Conservation (phyloP, 2,797 vertebrate species). For the Malurus leucopterus region DNA sequence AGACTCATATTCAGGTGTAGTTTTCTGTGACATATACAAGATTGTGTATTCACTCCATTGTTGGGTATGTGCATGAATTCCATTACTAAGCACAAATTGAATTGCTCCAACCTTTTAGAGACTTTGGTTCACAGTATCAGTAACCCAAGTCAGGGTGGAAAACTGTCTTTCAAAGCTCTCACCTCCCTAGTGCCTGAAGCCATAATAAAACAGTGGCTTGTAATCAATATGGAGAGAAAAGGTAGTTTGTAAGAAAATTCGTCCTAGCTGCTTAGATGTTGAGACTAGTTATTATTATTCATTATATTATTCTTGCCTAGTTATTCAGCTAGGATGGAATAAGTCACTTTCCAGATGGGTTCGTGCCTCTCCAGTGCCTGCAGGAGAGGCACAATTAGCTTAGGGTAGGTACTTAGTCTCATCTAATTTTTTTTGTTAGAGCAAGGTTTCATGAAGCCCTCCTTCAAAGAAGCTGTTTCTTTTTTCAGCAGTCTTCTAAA, state of each 20-base stretch:
- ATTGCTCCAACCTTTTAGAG: background rate
- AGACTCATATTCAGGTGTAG: fast-evolving
- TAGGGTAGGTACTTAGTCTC: background rate
- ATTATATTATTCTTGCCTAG: background rate
- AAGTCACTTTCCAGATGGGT: background rate
- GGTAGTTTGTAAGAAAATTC: background rate
- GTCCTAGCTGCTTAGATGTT: background rate
- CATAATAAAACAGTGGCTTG: background rate
- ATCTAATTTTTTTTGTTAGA: background rate
- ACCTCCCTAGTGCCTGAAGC: background rate
- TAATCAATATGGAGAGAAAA: background rate
- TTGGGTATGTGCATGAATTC: background rate
- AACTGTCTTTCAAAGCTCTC: background rate
- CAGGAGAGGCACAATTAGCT: background rate
- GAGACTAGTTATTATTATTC: background rate
- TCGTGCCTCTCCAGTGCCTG: background rate
- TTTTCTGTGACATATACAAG: background rate
- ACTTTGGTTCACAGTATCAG: background rate
- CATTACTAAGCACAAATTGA: background rate
- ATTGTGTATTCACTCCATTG: background rate
- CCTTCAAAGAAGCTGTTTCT: background rate
- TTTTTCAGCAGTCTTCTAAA: background rate
- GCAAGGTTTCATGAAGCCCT: background rate
- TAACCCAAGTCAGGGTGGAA: background rate
- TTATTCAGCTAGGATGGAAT: background rate